A percentile compares a stretch with the other conserved stretches of the same genome.
Evolutionary conservation across 2,888 invertebrate species (phyloP).

Genomic region (Drosophila subsilvestris): DNA sequence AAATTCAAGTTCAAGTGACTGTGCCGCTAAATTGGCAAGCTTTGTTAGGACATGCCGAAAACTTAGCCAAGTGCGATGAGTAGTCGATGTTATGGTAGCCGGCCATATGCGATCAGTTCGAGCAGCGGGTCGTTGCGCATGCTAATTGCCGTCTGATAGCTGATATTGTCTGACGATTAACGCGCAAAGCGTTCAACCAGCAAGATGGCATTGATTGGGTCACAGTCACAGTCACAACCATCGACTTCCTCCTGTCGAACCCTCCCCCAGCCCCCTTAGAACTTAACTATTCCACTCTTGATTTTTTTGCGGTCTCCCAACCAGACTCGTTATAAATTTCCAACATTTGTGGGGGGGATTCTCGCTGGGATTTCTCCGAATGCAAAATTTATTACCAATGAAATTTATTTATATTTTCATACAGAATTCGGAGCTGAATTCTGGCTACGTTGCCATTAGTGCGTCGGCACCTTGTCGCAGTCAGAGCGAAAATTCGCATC

Average conservation of each 20-base stretch:
- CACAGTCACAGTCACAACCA: constrained; percentile 11
- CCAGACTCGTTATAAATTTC: constrained; percentile 41
- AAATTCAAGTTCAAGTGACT: constrained; percentile 71
- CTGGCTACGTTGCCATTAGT: constrained; percentile 20
- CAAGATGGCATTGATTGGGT: constrained; percentile 57
- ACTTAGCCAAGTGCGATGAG: constrained; percentile 12
- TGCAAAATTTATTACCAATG: constrained; percentile 5
- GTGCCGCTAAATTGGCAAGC: constrained; percentile 54
- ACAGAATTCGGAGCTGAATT: background rate
- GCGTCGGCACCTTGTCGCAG: constrained; percentile 6
- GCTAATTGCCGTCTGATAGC: constrained; percentile 57
- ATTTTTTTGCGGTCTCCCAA: constrained; percentile 55
- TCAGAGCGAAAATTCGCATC: constrained; percentile 20
- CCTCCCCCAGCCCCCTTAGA: background rate
- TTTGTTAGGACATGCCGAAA: constrained; percentile 21
- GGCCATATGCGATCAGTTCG: constrained; percentile 11
- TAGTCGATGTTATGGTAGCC: constrained; percentile 24
- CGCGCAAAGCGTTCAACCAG: constrained; percentile 14
- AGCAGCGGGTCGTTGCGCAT: constrained; percentile 49
- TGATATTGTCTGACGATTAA: constrained; percentile 52
- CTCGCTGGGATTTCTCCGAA: constrained; percentile 20
- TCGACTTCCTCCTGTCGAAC: background rate
- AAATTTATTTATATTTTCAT: background rate
- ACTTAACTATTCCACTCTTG: constrained; percentile 48
- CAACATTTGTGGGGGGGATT: constrained; percentile 18